Base-by-base conservation (phyloP, 1,140 invertebrate genomes). In the Drosophila mojavensis region DNA sequence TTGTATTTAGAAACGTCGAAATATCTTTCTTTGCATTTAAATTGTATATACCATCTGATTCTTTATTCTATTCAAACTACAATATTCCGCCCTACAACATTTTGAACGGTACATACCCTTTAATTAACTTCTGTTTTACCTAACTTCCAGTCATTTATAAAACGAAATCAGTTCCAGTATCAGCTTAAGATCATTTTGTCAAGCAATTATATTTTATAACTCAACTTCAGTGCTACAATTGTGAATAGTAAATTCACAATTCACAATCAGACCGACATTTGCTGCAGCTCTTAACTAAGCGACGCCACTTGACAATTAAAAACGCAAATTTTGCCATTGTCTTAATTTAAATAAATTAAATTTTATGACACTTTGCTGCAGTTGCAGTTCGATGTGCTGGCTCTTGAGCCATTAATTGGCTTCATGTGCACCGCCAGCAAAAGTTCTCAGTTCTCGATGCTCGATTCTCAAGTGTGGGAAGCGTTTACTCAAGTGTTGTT, bases 281-380 rank as follows among this genome's bases (percentile, higher is more conserved):
- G 20, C 36, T 7, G 17, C 26, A 47, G 45, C 48, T 11, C 48
- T 39, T 39, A 39, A 39, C 36, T 39, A 39, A 2, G 11, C 11
- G 65, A 45, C 65, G 63, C 54, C 51, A 73, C 78, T 71, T 68
- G 71, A 68, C 85, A 89, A 89, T 89, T 89, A 90, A 89, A 89
- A 90, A 90, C 74, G 85, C 85, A 89, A 89, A 89, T 88, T 81
- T 88, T 81, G 81, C 70, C 84, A 78, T 89, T 84, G 80, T 66
- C 85, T 90, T 90, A 89, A 89, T 89, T 89, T 89, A 89, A 89
- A 89, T 89, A 84, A 89, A 89, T 89, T 90, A 89, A 78, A 81
- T 89, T 88, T 89, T 90, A 89, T 78, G 84, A 79, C 84, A 89
- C 84, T 81, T 75, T 20, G 20, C 20, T 75, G 78, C 80, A 89